Conservation (phyloP, 2,888 invertebrate species). For the Drosophila anomelani region DNA sequence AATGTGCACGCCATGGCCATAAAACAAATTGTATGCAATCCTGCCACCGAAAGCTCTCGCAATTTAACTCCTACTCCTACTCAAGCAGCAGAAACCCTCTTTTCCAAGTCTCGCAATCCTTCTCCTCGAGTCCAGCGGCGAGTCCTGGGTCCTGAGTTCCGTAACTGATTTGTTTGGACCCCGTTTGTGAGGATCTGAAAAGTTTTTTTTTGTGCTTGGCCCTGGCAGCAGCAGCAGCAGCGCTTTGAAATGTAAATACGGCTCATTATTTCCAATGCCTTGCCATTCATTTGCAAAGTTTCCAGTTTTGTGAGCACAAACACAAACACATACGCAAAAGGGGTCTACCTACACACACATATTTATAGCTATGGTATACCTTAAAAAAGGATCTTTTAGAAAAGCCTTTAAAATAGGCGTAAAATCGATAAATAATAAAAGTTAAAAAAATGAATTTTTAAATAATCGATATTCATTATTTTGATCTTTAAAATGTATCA, state of each 20-base stretch:
- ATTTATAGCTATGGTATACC: background rate
- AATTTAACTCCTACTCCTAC: slow-evolving; percentile 12
- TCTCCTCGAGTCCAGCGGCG: background rate
- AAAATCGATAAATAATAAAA: background rate
- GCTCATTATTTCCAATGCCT: slow-evolving; percentile 74
- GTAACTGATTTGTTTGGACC: slow-evolving; percentile 20
- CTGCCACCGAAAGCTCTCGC: slow-evolving; percentile 45
- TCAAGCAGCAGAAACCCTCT: background rate
- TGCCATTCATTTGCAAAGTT: slow-evolving; percentile 69
- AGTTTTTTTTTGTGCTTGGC: slow-evolving; percentile 25
- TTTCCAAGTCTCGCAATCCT: slow-evolving; percentile 7
- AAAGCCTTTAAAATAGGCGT: background rate
- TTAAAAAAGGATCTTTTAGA: background rate
- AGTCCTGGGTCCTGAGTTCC: slow-evolving; percentile 1
- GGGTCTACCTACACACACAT: too few relatives aligned
- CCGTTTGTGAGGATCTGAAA: slow-evolving; percentile 23
- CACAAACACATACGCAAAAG: background rate
- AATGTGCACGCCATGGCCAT: slow-evolving; percentile 74
- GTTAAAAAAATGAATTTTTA: background rate
- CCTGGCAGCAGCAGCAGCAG: slow-evolving; percentile 8
- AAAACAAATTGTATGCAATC: slow-evolving; percentile 79
- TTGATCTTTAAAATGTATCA: too few relatives aligned
- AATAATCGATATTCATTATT: too few relatives aligned
- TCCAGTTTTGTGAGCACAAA: slow-evolving; percentile 33
- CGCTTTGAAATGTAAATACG: slow-evolving; percentile 77